Evolutionary conservation across 2,113 vertebrate species (phyloP).

Genomic region (Hippolais icterina): DNA sequence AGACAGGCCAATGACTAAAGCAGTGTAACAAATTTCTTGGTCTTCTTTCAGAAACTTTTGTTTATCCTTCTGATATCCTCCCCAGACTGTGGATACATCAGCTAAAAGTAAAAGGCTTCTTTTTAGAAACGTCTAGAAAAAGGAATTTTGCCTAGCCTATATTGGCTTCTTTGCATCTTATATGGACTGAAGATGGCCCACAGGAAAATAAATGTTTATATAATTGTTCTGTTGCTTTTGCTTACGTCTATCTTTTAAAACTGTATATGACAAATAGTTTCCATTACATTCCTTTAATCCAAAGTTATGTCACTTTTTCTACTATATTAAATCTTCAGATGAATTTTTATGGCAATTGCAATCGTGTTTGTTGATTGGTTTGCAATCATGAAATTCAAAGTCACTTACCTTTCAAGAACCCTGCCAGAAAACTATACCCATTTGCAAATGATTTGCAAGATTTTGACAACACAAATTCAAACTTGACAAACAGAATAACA

Average conservation of each 20-base stretch:
- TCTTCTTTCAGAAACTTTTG: not conserved
- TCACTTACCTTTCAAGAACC: not conserved
- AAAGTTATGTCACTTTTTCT: not conserved
- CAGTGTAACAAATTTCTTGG: not conserved
- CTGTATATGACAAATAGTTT: not conserved
- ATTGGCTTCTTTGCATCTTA: not conserved
- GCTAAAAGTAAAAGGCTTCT: not conserved
- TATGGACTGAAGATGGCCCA: not conserved
- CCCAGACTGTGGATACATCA: not conserved
- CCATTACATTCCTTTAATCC: not conserved
- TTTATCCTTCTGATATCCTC: not conserved
- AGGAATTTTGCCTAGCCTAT: not conserved
- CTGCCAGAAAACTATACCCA: not conserved
- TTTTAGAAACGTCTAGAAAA: not conserved
- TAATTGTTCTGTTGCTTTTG: not conserved
- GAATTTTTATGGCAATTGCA: not conserved
- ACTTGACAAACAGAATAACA: not conserved
- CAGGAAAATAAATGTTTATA: not conserved
- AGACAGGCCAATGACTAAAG: conserved; percentile 7
- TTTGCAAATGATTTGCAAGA: not conserved
- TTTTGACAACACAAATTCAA: not conserved
- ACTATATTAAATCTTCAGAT: not conserved
- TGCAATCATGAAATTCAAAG: not conserved
- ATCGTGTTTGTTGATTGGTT: not conserved
- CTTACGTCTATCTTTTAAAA: not conserved